These are phyloP conservation scores for Catagonus wagneri DNA, from an alignment of 2,113 vertebrate genomes.

Conservation along the genomic window DNA sequence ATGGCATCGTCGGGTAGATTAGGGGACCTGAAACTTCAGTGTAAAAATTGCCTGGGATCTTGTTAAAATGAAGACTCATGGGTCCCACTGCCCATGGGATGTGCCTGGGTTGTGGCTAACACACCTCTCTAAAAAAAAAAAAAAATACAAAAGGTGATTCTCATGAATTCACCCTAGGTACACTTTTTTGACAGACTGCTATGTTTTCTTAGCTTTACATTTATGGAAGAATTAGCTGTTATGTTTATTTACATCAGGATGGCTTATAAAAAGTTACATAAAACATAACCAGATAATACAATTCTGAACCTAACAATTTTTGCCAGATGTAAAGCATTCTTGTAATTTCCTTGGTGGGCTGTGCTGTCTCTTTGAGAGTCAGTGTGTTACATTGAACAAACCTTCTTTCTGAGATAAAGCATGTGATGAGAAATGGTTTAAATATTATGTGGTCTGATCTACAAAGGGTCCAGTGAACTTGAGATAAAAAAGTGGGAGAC, in stretches of 20 bases:
- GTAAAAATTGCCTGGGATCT: background rate
- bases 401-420: background rate
- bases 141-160: background rate
- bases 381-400: fast-evolving
- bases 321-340: fast-evolving
- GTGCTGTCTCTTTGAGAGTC: background rate
- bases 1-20: no score
- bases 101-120: background rate
- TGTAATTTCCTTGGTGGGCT: fast-evolving
- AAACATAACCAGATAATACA: background rate
- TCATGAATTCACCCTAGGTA: background rate
- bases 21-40: no score
- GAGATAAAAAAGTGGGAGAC: fast-evolving
- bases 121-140: background rate
- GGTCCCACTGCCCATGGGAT: fast-evolving
- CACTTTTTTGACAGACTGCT: background rate
- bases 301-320: background rate
- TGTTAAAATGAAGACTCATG: fast-evolving
- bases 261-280: background rate
- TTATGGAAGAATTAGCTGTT: background rate
- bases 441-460: fast-evolving
- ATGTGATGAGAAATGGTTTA: fast-evolving
- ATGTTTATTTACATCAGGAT: background rate
- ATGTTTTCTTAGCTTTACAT: background rate
- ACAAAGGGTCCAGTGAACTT: background rate